phyloP scores from a whole-genome alignment of 1,140 invertebrate species.

The Drosophila asahinai region DNA sequence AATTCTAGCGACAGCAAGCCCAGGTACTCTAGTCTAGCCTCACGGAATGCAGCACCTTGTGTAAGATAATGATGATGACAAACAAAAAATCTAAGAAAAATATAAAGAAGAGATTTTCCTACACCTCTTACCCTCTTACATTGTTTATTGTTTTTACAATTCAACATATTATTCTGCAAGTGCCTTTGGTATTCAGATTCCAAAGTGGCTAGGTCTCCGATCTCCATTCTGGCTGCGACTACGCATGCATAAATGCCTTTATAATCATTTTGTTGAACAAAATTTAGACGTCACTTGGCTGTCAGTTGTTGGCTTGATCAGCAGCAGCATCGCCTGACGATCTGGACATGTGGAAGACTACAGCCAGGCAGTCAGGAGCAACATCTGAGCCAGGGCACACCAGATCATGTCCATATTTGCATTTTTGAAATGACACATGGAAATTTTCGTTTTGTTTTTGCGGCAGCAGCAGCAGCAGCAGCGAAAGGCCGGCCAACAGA shows the following conservation, averaged over 20 bases:
- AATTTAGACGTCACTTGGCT: constrained; percentile 81
- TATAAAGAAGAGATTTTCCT: too few relatives aligned
- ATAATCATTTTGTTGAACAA: constrained; percentile 81
- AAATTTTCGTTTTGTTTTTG: constrained; percentile 67
- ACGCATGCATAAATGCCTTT: constrained; percentile 82
- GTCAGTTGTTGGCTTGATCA: constrained; percentile 53
- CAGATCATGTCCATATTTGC: constrained; percentile 84
- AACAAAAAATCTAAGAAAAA: too few relatives aligned
- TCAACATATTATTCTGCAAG: neutral
- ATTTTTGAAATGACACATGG: constrained; percentile 84
- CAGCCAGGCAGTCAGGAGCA: constrained; percentile 19
- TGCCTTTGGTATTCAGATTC: constrained; percentile 37
- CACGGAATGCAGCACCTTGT: neutral
- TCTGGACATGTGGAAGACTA: constrained; percentile 41
- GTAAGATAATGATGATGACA: too few relatives aligned
- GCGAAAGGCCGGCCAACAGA: constrained; percentile 72
- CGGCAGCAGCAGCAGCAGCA: constrained; percentile 34
- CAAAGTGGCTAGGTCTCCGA: constrained; percentile 36
- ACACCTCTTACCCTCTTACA: too few relatives aligned
- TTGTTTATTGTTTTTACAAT: neutral
- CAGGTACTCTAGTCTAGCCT: too few relatives aligned
- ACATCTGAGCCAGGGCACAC: constrained; percentile 38
- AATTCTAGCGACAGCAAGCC: too few relatives aligned
- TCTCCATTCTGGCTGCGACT: constrained; percentile 39
- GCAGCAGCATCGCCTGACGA: constrained; percentile 53